Conservation (phyloP, 1,140 invertebrate genomes). For the Triops cancriformis region DNA sequence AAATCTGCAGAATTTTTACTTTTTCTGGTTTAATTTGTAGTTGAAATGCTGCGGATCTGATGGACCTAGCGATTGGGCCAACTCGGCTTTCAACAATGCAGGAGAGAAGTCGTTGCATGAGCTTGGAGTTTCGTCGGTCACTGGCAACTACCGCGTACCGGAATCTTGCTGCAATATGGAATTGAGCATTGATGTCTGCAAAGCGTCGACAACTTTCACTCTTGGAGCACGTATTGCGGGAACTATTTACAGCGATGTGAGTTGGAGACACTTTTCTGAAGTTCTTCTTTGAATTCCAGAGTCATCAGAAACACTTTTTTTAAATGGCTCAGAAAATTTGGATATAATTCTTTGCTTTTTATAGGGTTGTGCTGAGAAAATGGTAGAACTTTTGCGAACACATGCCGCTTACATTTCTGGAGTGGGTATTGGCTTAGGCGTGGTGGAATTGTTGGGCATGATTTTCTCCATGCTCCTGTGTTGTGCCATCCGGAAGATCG, state of each 20-base stretch:
- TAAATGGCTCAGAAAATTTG: too few species aligned
- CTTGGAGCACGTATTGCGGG: conserved; percentile 43
- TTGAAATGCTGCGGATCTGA: conserved; percentile 62
- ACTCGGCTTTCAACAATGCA: conserved; percentile 48
- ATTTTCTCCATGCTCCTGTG: conserved; percentile 69
- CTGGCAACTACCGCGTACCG: conserved; percentile 46
- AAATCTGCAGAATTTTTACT: too few species aligned
- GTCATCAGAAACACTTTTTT: too few species aligned
- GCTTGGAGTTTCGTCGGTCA: conserved; percentile 30
- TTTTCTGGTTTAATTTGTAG: conserved; percentile 37
- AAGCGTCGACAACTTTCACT: conserved; percentile 41
- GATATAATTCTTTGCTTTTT: conserved; percentile 4
- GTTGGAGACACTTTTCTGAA: not conserved
- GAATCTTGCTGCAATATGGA: conserved; percentile 31
- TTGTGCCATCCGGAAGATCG: conserved; percentile 57
- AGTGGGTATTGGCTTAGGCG: conserved; percentile 50
- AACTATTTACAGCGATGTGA: conserved; percentile 49
- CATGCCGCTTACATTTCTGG: conserved; percentile 52
- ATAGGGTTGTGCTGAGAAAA: conserved; percentile 62
- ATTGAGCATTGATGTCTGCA: conserved; percentile 40
- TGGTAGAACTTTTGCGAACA: conserved; percentile 51
- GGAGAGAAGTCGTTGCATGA: conserved; percentile 30
- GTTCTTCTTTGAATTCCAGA: not conserved
- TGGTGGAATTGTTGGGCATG: conserved; percentile 61
- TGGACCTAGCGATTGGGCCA: conserved; percentile 59